phyloP scores from a whole-genome alignment of 2,113 vertebrate species.

The Pelobates fuscus region DNA sequence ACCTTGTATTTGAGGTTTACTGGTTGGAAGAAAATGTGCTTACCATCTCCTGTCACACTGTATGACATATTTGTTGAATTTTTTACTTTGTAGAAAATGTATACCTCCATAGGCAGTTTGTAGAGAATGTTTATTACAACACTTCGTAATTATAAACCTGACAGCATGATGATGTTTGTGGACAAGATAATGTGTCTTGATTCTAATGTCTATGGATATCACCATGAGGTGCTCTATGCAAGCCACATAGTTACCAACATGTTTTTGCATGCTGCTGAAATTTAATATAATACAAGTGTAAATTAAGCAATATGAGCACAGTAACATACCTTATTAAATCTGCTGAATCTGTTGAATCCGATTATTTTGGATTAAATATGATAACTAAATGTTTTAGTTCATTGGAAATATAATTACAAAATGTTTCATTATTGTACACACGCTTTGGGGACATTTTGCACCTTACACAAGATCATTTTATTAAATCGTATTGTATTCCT shows the following conservation, averaged over 20 bases:
- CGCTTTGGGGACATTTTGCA: conserved; percentile 10
- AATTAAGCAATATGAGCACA: not conserved
- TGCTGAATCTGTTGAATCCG: not conserved
- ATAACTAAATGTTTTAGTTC: not conserved
- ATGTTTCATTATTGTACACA: not conserved
- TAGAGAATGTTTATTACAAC: too few species aligned
- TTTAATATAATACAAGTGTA: conserved; percentile 8
- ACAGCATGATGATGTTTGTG: too few species aligned
- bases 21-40: too few species aligned
- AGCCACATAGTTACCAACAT: not conserved
- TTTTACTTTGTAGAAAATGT: too few species aligned
- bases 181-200: too few species aligned
- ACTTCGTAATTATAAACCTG: not conserved
- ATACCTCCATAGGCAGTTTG: too few species aligned
- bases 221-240: not conserved
- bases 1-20: too few species aligned
- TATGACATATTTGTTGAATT: too few species aligned
- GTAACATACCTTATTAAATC: not conserved
- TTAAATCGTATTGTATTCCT: conserved; percentile 22
- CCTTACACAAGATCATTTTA: conserved; percentile 2
- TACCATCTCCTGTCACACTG: too few species aligned
- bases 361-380: conserved; percentile 2
- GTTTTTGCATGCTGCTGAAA: not conserved
- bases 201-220: not conserved
- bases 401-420: not conserved